Conservation (phyloP, 2,113 vertebrate species). For the Centropus unirufus region DNA sequence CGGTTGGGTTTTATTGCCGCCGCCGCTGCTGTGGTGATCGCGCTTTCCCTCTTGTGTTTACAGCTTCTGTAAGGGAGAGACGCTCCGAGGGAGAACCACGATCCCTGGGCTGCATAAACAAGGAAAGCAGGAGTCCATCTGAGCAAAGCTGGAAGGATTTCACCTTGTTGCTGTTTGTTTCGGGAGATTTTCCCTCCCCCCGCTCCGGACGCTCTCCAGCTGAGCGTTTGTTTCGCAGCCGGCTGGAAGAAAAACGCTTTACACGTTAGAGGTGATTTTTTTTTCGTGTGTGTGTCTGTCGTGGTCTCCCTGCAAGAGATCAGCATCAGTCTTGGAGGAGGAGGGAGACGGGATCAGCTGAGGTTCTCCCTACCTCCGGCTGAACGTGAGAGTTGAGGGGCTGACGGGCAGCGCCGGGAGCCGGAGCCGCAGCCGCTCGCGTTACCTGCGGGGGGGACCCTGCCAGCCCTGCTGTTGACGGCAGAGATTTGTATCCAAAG, state of each 20-base stretch:
- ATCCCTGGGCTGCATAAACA: constrained; percentile 38
- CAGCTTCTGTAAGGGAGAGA: constrained; percentile 48
- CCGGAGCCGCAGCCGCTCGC: not conserved
- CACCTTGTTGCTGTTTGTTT: constrained; percentile 60
- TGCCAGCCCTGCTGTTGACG: constrained; percentile 28
- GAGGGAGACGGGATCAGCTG: constrained; percentile 17
- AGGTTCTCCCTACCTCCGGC: constrained; percentile 20
- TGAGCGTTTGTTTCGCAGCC: not conserved
- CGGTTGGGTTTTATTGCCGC: not conserved
- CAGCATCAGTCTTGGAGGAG: not conserved
- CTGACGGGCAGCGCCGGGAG: not conserved
- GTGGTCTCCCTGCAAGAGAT: not conserved
- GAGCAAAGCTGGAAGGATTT: constrained; percentile 17
- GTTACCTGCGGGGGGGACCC: constrained; percentile 62
- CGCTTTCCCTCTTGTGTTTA: constrained; percentile 54
- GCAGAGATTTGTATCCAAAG: constrained; percentile 43
- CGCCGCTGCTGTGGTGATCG: constrained; percentile 23
- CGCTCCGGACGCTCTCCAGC: not conserved
- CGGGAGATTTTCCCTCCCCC: constrained; percentile 5
- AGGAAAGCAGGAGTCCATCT: constrained; percentile 3
- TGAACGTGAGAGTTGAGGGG: constrained; percentile 32
- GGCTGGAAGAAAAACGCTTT: not conserved
- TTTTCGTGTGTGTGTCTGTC: not conserved
- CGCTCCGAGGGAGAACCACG: constrained; percentile 18
- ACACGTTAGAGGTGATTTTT: not conserved